Conservation (phyloP, 1,140 invertebrate species). For the Pristionchus pacificus region DNA sequence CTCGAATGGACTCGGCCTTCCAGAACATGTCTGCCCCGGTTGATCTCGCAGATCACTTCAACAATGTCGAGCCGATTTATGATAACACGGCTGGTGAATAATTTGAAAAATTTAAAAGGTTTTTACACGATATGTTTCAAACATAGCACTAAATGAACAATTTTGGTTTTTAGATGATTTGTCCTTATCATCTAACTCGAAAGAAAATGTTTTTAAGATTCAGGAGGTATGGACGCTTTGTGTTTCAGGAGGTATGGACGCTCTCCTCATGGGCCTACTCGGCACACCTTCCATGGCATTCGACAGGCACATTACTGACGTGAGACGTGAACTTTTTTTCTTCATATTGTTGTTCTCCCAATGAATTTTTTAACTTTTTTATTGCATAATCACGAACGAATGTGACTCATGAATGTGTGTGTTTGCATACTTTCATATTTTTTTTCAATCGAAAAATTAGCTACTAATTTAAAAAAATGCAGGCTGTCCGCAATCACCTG, state of each 20-base stretch:
- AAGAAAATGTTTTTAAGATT: conserved; percentile 5
- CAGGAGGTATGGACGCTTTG: not conserved
- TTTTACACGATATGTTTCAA: not conserved
- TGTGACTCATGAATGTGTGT: no score
- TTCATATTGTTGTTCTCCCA: not conserved
- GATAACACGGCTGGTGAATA: conserved; percentile 39
- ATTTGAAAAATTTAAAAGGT: not conserved
- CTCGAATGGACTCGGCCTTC: conserved; percentile 36
- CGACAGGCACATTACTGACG: conserved; percentile 51
- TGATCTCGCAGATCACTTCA: conserved; percentile 53
- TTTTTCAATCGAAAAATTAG: no score
- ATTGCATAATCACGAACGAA: no score
- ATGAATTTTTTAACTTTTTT: no score
- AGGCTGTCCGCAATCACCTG: conserved; percentile 54
- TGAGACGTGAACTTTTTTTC: not conserved
- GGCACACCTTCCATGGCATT: conserved; percentile 55
- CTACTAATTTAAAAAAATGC: no score
- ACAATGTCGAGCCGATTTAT: conserved; percentile 53
- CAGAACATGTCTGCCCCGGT: conserved; percentile 43
- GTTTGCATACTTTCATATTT: no score
- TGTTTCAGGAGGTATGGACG: conserved; percentile 41
- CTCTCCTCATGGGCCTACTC: conserved; percentile 51
- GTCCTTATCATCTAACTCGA: not conserved
- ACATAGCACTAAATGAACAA: no score
- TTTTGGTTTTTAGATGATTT: conserved; percentile 3